Evolutionary conservation across 2,797 vertebrate genomes (phyloP), one percentile per base, ranked within the genome.

Genomic region (Telmatherina bonti): DNA sequence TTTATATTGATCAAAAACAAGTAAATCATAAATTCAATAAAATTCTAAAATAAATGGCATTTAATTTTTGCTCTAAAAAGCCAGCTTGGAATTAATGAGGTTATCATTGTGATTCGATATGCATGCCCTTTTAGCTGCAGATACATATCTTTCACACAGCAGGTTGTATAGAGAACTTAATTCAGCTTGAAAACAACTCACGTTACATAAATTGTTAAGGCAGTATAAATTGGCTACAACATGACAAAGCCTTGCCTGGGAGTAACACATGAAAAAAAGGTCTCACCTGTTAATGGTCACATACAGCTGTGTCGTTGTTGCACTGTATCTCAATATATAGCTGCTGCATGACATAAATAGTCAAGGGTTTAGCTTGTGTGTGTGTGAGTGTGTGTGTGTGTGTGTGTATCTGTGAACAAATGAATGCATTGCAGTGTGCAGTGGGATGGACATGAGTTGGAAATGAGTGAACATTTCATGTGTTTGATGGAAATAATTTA

Each of bases 261-360:
- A 22, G 30, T 12, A 9, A 1, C 11, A 54, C 11, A 58, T 38
- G 60, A 1, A 16, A 26, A 31, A 0, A 31, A 0, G 8, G 1
- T 15, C 53, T 22, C 36, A 79, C 59, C 59, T 49, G 9, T 16
- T 27, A 27, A n/a, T 45, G 4, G 13, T 70, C n/a, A 38, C 15
- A 26, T 18, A 31, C 16, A 18, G 0, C 10, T 13, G 0, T 22
- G 13, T 24, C 7, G 20, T 2, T 27, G 10, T 15, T 10, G 18
- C 13, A 0, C 26, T 24, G 22, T 20, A 2, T 20, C 22, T 16
- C 24, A 15, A 51, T 68, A 68, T 59, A 68, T 51, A 38, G 7
- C 0, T 22, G 12, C 0, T 41, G 24, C 24, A 7, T 4, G 8
- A 26, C 8, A 53, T 13, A 26, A 18, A 29, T 33, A 35, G 9